phyloP scores from a whole-genome alignment of 2,888 invertebrate species.

The Trisateles emortualis region DNA sequence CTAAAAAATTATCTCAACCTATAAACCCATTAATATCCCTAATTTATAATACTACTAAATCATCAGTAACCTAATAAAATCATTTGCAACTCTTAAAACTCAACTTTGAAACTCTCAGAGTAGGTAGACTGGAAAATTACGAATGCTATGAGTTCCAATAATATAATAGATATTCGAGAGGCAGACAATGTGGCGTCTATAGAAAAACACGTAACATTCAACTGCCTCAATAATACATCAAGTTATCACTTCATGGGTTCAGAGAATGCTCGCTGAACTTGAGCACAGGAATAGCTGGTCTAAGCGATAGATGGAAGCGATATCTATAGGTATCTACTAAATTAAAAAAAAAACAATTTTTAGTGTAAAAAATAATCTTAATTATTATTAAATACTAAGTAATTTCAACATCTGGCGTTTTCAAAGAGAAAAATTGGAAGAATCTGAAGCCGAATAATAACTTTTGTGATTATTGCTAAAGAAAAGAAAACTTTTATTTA shows the following conservation, averaged over 20 bases:
- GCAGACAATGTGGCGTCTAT: slow-evolving; percentile 52
- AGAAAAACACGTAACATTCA: slow-evolving; percentile 58
- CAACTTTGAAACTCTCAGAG: neutral
- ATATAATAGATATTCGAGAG: neutral
- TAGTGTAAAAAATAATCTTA: too few relatives aligned
- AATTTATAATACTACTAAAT: neutral
- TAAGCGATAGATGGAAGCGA: slow-evolving; percentile 24
- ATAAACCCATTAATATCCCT: too few relatives aligned
- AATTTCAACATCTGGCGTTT: too few relatives aligned
- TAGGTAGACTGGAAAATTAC: neutral
- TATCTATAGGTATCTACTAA: neutral
- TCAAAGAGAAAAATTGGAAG: too few relatives aligned
- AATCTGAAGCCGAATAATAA: too few relatives aligned
- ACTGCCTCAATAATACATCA: slow-evolving; percentile 63
- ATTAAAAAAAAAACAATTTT: too few relatives aligned
- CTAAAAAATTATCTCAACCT: too few relatives aligned
- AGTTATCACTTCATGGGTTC: slow-evolving; percentile 56
- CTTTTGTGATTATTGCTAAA: too few relatives aligned
- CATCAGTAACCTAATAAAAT: neutral
- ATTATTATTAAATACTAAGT: too few relatives aligned
- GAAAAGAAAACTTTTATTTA: too few relatives aligned
- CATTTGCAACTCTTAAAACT: neutral
- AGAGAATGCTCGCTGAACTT: slow-evolving; percentile 47
- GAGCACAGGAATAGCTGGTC: slow-evolving; percentile 20
- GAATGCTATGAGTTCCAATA: neutral